Conservation (phyloP, 2,888 invertebrate genomes). For the Xestia xanthographa region DNA sequence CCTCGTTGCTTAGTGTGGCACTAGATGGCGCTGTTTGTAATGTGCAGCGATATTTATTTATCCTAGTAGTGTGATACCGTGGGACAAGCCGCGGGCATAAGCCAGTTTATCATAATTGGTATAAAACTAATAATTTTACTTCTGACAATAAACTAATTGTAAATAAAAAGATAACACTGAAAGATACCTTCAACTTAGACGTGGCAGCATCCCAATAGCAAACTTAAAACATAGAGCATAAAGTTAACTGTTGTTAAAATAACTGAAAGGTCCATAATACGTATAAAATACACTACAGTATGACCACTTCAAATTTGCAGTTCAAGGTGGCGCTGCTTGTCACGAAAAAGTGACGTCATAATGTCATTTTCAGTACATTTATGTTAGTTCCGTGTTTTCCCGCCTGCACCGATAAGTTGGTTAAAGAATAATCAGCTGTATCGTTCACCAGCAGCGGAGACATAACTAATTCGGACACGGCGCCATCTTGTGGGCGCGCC, state of each 20-base stretch:
- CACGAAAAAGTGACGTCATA: not conserved
- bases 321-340: not conserved
- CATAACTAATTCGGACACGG: constrained; percentile 47
- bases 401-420: not conserved
- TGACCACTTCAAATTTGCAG: not conserved
- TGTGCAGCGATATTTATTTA: too few species aligned
- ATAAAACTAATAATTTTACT: not conserved
- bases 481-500: constrained; percentile 68
- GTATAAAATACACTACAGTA: not conserved
- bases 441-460: constrained; percentile 25
- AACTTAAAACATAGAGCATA: not conserved
- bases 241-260: not conserved
- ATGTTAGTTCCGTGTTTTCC: not conserved
- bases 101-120: not conserved
- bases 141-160: not conserved
- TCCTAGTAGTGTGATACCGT: too few species aligned
- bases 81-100: too few species aligned
- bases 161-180: not conserved
- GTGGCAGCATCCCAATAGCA: not conserved
- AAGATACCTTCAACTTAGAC: too few species aligned
- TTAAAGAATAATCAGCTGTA: constrained; percentile 29
- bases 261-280: not conserved
- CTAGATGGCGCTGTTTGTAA: too few species aligned
- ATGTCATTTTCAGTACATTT: not conserved
- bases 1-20: too few species aligned